phyloP scores from a whole-genome alignment of 1,140 invertebrate species.

The Heliconius hermathena region DNA sequence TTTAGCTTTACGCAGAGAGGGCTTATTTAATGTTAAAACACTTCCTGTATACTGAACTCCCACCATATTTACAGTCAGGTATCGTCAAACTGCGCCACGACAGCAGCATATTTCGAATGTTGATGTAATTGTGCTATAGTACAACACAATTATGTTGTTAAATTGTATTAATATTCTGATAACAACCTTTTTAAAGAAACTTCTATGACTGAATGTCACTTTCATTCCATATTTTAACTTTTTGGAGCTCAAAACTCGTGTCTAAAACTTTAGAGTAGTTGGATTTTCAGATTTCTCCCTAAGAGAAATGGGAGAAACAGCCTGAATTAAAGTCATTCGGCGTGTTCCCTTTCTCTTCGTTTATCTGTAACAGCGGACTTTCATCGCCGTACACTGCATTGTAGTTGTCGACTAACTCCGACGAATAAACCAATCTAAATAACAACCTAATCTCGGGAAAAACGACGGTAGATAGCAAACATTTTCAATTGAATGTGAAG shows the following conservation, averaged over 20 bases:
- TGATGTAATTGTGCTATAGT: no score
- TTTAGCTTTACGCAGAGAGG: neutral
- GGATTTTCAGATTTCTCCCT: slow-evolving; percentile 40
- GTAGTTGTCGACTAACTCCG: slow-evolving; percentile 38
- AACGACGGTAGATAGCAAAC: slow-evolving; percentile 12
- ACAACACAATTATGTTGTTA: no score
- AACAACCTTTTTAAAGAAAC: no score
- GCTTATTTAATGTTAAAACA: no score
- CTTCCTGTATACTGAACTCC: no score
- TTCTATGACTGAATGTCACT: no score
- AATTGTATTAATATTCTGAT: no score
- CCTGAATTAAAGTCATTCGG: slow-evolving; percentile 48
- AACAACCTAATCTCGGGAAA: slow-evolving; percentile 34
- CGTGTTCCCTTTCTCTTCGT: slow-evolving; percentile 56
- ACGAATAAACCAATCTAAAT: slow-evolving; percentile 30
- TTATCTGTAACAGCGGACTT: slow-evolving; percentile 52
- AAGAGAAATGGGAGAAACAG: slow-evolving; percentile 37
- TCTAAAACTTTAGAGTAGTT: neutral
- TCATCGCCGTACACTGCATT: slow-evolving; percentile 49
- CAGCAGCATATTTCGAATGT: no score
- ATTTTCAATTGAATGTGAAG: neutral
- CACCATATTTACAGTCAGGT: neutral
- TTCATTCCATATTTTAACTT: neutral
- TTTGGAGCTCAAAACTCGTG: neutral
- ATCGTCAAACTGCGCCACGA: no score